phyloP scores from a whole-genome alignment of 2,113 vertebrate species.

The Bos javanicus region DNA sequence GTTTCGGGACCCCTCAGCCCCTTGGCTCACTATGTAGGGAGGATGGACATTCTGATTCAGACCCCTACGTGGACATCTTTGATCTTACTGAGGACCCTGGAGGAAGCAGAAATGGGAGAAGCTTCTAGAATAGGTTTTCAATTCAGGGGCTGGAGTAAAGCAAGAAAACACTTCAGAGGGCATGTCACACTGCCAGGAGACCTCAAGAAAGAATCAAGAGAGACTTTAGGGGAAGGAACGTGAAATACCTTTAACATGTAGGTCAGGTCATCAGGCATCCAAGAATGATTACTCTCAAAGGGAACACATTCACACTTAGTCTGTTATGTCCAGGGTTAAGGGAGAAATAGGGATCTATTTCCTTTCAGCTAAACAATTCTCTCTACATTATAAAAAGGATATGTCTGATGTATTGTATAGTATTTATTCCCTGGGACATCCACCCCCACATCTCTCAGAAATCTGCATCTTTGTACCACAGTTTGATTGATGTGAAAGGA shows the following conservation, averaged over 20 bases:
- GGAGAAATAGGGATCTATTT: not conserved
- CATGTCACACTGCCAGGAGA: rapidly evolving
- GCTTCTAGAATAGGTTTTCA: not conserved
- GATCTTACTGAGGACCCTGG: not conserved
- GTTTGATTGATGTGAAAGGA: not conserved
- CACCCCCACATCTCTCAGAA: not conserved
- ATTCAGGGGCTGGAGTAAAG: not conserved
- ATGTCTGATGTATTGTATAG: not conserved
- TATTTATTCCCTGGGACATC: not conserved
- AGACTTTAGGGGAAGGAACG: not conserved
- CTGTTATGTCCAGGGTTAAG: not conserved
- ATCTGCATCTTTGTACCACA: not conserved
- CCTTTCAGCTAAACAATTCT: not conserved
- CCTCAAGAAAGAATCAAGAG: not conserved
- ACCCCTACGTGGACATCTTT: not conserved
- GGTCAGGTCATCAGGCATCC: not conserved
- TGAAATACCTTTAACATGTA: not conserved
- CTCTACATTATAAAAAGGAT: not conserved
- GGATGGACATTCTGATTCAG: not conserved
- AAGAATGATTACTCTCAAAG: not conserved
- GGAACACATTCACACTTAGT: not conserved
- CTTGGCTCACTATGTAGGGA: not conserved
- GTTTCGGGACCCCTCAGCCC: rapidly evolving
- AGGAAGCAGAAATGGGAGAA: not conserved
- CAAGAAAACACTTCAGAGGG: not conserved